A percentile compares a stretch with the other conserved stretches of the same genome.
Evolutionary conservation across 2,113 vertebrate genomes (phyloP).

Genomic region (Bujurquina vittata): DNA sequence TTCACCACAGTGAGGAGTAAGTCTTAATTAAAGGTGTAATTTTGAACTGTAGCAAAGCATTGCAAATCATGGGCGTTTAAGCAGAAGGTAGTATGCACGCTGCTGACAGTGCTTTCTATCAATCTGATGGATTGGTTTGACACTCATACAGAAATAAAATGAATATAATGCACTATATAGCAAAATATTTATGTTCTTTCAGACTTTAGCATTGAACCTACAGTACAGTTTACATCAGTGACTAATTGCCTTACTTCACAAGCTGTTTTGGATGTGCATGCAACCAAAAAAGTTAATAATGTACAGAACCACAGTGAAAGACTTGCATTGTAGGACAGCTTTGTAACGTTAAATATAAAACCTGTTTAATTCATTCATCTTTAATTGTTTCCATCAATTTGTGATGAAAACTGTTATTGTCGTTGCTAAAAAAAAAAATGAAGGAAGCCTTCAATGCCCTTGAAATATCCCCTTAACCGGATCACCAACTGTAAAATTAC

Average conservation of each 20-base stretch:
- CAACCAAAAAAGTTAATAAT: background rate
- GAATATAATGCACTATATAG: background rate
- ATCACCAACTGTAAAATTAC: background rate
- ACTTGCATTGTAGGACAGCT: background rate
- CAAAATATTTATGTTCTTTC: too few species aligned
- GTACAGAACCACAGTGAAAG: background rate
- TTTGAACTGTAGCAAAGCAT: background rate
- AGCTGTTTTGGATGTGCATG: background rate
- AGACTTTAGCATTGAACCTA: background rate
- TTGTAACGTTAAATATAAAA: background rate
- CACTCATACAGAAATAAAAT: background rate
- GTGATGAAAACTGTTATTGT: background rate
- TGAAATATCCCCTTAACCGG: background rate
- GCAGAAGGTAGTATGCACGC: background rate
- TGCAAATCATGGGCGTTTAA: background rate
- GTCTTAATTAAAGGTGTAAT: background rate
- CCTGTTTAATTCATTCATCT: background rate
- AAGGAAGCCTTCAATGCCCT: background rate
- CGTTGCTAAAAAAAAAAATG: background rate
- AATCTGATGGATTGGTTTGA: background rate
- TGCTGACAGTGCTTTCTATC: background rate
- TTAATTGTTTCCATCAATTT: background rate
- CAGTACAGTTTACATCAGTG: background rate
- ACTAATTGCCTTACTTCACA: too few species aligned
- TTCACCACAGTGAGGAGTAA: background rate